phyloP scores from a whole-genome alignment of 2,797 vertebrate genomes.

The Chaunax sp. region DNA sequence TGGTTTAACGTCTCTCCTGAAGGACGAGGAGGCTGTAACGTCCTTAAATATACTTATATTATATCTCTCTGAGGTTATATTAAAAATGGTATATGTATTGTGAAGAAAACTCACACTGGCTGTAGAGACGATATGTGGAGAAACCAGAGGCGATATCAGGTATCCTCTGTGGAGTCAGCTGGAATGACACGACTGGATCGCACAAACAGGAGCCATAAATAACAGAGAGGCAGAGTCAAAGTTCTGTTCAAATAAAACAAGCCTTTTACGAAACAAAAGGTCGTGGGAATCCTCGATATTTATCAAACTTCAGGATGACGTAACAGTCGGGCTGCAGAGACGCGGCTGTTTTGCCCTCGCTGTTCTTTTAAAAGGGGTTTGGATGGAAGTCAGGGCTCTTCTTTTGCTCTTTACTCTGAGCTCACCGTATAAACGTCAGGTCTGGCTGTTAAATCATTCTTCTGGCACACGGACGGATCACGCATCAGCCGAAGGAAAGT shows the following conservation, averaged over 20 bases:
- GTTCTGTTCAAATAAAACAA: constrained; percentile 17
- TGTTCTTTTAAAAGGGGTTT: constrained; percentile 44
- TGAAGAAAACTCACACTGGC: background rate
- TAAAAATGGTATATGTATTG: constrained; percentile 18
- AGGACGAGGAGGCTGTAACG: background rate
- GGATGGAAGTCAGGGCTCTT: constrained; percentile 26
- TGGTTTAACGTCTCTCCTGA: background rate
- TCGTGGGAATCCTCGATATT: constrained; percentile 52
- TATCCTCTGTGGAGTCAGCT: constrained; percentile 21
- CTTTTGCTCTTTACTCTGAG: constrained; percentile 50
- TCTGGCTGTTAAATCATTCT: constrained; percentile 53
- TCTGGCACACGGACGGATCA: constrained; percentile 33
- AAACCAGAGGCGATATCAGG: constrained; percentile 10
- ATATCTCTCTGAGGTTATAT: constrained; percentile 7
- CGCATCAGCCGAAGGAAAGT: constrained; percentile 18
- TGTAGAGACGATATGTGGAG: too few relatives aligned
- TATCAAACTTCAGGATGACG: constrained; percentile 61
- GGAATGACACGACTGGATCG: background rate
- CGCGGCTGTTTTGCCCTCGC: constrained; percentile 44
- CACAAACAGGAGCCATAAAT: constrained; percentile 56
- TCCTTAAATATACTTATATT: too few relatives aligned
- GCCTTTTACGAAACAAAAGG: constrained; percentile 18
- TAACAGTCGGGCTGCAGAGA: constrained; percentile 42
- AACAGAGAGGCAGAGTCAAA: constrained; percentile 20
- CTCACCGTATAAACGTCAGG: constrained; percentile 54